A percentile compares a stretch with the other conserved stretches of the same genome.
phyloP scores from a whole-genome alignment of 2,797 vertebrate genomes.

The Novumbra hubbsi region DNA sequence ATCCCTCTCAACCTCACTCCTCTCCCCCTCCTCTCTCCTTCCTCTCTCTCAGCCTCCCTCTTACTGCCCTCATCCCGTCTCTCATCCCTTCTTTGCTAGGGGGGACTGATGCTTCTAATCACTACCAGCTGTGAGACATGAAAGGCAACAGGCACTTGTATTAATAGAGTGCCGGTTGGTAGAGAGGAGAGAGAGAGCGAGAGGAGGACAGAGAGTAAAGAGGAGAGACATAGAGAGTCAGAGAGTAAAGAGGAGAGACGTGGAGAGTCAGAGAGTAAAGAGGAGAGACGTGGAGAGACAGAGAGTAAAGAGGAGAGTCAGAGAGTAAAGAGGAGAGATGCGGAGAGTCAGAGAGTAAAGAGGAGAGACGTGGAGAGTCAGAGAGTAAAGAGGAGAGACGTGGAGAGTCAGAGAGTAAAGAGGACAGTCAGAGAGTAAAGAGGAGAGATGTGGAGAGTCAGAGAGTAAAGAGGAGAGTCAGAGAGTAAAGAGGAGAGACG shows the following conservation, averaged over 20 bases:
- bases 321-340: conserved; percentile 7
- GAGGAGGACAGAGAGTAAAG: conserved; percentile 47
- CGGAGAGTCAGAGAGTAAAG: too few relatives aligned
- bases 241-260: too few relatives aligned
- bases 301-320: conserved; percentile 47
- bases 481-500: conserved; percentile 31
- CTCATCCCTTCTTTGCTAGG: conserved; percentile 43
- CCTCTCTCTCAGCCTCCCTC: conserved; percentile 14
- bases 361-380: too few relatives aligned
- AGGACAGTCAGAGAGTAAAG: conserved; percentile 49
- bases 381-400: conserved; percentile 31
- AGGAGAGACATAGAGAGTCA: too few relatives aligned
- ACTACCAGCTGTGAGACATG: conserved; percentile 72
- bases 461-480: too few relatives aligned
- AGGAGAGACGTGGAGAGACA: conserved; percentile 22
- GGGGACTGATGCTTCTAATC: conserved; percentile 71
- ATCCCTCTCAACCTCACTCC: too few relatives aligned
- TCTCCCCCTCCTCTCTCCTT: conserved; percentile 12
- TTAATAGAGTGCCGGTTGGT: conserved; percentile 67
- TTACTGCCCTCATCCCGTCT: conserved; percentile 16
- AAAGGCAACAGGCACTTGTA: conserved; percentile 70
- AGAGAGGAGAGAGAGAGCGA: conserved; percentile 28
- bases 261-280: conserved; percentile 16
- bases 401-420: conserved; percentile 6
- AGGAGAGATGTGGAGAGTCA: too few relatives aligned